Base-by-base conservation (phyloP, 2,888 invertebrate genomes). In the Coleophora deauratella region DNA sequence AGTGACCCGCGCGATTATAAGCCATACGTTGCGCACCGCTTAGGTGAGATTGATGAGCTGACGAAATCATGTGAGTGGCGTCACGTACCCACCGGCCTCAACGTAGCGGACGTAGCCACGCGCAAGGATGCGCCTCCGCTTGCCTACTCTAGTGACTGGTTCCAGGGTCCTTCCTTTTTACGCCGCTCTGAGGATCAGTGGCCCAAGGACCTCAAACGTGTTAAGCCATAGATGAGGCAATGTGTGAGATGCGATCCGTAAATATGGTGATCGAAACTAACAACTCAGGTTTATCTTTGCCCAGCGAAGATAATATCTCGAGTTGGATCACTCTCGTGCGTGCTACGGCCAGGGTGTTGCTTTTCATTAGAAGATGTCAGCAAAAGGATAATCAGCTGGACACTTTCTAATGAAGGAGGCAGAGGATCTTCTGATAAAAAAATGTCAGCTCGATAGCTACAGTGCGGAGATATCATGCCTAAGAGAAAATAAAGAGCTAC, bases 51-150 rank as follows among this genome's bases (percentile, higher is more conserved):
- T 11, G 46, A 46, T 9, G 47, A 50, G 15, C 40, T 42, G 2
- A 47, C 49, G 1, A 43, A 40, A 11, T 12, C 33, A 2, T 15
- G 27, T 1, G 48, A 55, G 7, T 59, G 55, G 59, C 35, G 45
- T 13, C 51, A 53, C 45, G 50, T 61, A 2, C 54, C 55, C 1
- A 42, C 51, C 0, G 38, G 39, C 2, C 27, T 43, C 9, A 57
- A 54, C 38, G 41, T 47, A 2, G 55, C 57, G 1, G 52, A 57
- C 37, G 32, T 47, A 12, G 55, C 54, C 2, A 56, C 57, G 6
- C 30, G 36, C 6, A 37, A 41, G 13, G 44, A 46, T 9, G 12
- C 44, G 2, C 38, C 39, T 6, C 37, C 40, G 2, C 33, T 47
- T 49, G 50, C 50, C 45, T 47, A 34, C n/a, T n/a, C n/a, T n/a